Conservation (phyloP, 2,113 vertebrate genomes). For the Tapirus terrestris region DNA sequence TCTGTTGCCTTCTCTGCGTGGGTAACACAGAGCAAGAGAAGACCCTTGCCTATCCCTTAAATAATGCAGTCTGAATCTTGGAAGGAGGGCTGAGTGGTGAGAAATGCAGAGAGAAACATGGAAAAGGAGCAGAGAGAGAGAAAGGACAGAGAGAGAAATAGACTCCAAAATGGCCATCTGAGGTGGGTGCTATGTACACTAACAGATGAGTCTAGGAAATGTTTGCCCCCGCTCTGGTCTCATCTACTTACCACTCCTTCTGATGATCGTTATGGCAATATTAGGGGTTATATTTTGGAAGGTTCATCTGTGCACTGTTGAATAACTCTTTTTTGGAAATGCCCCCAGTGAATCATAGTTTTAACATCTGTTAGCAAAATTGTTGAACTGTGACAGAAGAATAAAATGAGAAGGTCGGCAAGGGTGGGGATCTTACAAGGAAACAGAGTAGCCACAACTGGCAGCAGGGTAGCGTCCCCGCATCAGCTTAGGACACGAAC, state of each 20-base stretch:
- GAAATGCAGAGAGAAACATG: neutral
- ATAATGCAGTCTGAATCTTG: neutral
- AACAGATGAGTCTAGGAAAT: neutral
- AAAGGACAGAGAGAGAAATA: neutral
- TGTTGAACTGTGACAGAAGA: neutral
- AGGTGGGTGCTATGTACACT: neutral
- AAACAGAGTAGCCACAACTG: neutral
- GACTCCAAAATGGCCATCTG: neutral
- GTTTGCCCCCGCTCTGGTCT: neutral
- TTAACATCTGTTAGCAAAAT: neutral
- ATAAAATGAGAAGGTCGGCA: neutral
- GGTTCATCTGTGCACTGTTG: neutral
- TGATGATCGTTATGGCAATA: neutral
- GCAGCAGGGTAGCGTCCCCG: accelerated
- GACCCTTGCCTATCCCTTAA: neutral
- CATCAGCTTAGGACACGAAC: neutral
- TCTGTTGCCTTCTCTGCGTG: neutral
- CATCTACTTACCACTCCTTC: neutral
- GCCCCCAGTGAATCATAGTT: neutral
- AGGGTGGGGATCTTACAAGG: neutral
- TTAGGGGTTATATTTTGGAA: neutral
- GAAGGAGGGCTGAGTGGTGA: neutral
- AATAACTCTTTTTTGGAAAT: neutral
- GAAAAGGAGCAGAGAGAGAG: neutral
- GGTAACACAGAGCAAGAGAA: neutral